Conservation (phyloP, 2,797 vertebrate genomes). For the Hyperoplus immaculatus region DNA sequence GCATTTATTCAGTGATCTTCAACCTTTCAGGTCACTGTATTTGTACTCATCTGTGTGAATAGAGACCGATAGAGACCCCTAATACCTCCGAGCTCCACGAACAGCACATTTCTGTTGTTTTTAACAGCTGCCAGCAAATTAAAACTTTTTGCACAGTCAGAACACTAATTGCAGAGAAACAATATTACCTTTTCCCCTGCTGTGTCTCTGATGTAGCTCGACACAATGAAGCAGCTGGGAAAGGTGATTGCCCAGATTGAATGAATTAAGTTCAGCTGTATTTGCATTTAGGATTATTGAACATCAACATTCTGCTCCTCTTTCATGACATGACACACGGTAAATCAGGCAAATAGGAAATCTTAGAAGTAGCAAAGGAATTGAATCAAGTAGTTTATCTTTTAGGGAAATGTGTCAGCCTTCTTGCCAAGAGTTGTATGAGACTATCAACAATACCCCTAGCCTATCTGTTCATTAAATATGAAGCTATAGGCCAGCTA, state of each 20-base stretch:
- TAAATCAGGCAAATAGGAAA: background rate
- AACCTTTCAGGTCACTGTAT: background rate
- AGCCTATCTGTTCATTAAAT: background rate
- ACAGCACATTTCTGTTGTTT: conserved; percentile 1
- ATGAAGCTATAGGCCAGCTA: background rate
- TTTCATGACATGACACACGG: background rate
- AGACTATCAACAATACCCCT: background rate
- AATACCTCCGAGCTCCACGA: conserved; percentile 1
- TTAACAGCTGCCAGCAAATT: conserved; percentile 2
- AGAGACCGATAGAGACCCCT: background rate
- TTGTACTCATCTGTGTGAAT: conserved; percentile 1
- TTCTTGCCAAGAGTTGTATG: background rate
- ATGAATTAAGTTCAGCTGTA: background rate
- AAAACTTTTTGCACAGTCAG: background rate
- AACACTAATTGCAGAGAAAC: background rate
- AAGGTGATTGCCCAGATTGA: background rate
- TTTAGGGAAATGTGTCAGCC: background rate
- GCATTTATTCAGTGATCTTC: conserved; percentile 13
- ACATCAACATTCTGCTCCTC: background rate
- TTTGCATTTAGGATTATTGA: background rate
- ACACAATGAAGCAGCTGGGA: background rate
- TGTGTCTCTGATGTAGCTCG: background rate
- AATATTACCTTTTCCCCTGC: background rate
- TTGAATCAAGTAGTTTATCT: background rate
- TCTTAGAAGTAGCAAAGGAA: background rate